Conservation (phyloP, 2,888 invertebrate species). For the Tupiocoris notatus region DNA sequence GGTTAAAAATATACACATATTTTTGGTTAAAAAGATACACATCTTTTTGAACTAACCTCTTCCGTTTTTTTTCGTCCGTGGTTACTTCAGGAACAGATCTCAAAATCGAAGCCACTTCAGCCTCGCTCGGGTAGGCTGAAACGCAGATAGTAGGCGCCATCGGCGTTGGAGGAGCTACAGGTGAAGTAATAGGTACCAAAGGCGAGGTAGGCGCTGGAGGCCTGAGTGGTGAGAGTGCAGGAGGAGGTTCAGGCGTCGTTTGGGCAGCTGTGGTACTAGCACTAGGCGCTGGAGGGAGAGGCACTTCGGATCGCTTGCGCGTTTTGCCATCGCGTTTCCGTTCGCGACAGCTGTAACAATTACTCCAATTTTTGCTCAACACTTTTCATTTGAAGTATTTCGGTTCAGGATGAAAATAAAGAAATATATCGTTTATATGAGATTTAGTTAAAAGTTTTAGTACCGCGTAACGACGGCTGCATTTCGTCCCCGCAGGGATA, state of each 20-base stretch:
- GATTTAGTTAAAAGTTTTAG: neutral
- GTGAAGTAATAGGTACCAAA: neutral
- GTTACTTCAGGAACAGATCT: constrained; percentile 49
- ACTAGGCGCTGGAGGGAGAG: neutral
- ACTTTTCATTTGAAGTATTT: too few relatives aligned
- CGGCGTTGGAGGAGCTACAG: neutral
- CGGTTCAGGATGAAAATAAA: too few relatives aligned
- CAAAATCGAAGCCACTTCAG: constrained; percentile 51
- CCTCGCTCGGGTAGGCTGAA: constrained; percentile 50
- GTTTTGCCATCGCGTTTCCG: constrained; percentile 36
- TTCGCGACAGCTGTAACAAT: constrained; percentile 27
- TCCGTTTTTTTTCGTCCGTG: constrained; percentile 40
- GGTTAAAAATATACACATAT: neutral
- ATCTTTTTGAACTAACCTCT: constrained; percentile 8
- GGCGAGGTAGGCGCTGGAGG: neutral
- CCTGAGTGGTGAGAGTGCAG: neutral
- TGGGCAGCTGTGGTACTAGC: neutral
- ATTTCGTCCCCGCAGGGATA: constrained; percentile 79
- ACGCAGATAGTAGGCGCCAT: constrained; percentile 21
- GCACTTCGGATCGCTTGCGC: constrained; percentile 19
- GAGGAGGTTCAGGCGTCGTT: neutral
- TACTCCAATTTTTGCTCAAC: too few relatives aligned
- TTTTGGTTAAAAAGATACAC: neutral
- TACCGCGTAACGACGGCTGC: constrained; percentile 58
- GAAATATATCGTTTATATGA: too few relatives aligned